phyloP scores from a whole-genome alignment of 2,797 vertebrate species.

The Steatocranus sp. region DNA sequence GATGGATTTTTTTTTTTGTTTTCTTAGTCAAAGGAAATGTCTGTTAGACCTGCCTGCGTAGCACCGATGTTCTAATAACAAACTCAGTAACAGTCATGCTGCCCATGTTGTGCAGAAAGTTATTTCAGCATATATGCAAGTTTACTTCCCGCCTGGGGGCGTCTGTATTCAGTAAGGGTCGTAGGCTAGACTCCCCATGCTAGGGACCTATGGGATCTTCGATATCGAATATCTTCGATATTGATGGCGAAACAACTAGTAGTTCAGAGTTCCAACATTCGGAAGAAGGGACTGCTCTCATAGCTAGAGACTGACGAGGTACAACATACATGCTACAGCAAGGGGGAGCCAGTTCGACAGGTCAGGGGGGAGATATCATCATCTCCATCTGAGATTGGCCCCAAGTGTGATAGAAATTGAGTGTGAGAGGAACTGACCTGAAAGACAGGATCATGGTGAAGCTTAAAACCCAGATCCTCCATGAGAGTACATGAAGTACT shows the following conservation, averaged over 20 bases:
- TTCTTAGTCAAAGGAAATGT: not conserved
- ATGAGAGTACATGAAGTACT: not conserved
- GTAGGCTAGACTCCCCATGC: not conserved
- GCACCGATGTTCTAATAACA: not conserved
- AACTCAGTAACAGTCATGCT: not conserved
- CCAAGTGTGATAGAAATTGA: not conserved
- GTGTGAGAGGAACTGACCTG: not conserved
- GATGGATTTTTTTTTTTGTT: not conserved
- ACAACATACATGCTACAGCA: not conserved
- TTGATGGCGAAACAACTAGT: not conserved
- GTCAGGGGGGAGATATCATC: not conserved
- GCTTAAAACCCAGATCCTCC: not conserved
- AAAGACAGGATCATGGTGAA: not conserved
- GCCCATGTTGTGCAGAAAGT: not conserved
- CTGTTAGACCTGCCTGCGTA: not conserved
- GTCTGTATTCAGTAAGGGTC: not conserved
- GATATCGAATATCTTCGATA: rapidly evolving
- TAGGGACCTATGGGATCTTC: not conserved
- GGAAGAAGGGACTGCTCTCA: not conserved
- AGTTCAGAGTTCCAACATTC: not conserved
- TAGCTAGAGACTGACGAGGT: not conserved
- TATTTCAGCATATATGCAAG: not conserved
- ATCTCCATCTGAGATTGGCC: not conserved
- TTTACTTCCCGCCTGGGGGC: not conserved
- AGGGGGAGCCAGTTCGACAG: not conserved